Evolutionary conservation across 2,888 invertebrate genomes (phyloP).

Genomic region (Quadroppia sp.): DNA sequence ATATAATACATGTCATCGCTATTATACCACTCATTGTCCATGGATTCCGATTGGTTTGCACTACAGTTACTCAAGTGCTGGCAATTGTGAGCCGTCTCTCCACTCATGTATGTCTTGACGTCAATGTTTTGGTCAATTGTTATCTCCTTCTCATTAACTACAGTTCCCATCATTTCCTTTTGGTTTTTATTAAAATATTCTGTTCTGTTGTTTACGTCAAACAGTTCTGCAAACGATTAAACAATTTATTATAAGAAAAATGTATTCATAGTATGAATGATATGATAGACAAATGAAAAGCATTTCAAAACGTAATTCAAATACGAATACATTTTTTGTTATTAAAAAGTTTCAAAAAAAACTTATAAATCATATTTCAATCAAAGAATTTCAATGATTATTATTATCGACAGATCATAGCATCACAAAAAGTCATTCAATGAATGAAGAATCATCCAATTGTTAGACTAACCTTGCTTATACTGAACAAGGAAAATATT

Average conservation of each 20-base stretch:
- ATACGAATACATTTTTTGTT: too few relatives aligned
- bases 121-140: slow-evolving; percentile 23
- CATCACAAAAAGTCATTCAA: too few relatives aligned
- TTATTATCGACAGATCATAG: too few relatives aligned
- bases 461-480: too few relatives aligned
- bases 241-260: background rate
- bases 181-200: background rate
- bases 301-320: too few relatives aligned
- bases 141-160: slow-evolving; percentile 19
- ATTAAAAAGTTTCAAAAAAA: too few relatives aligned
- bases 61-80: slow-evolving; percentile 11
- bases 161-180: slow-evolving; percentile 9
- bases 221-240: slow-evolving; percentile 16
- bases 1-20: slow-evolving; percentile 32
- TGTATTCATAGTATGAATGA: too few relatives aligned
- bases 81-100: background rate
- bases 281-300: too few relatives aligned
- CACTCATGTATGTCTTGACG: background rate
- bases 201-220: slow-evolving; percentile 17
- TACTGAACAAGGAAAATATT: too few relatives aligned
- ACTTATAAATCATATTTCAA: too few relatives aligned
- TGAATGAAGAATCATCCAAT: too few relatives aligned
- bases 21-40: slow-evolving; percentile 29
- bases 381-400: too few relatives aligned
- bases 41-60: slow-evolving; percentile 9